Evolutionary conservation across 1,140 invertebrate genomes (phyloP), one percentile per base, ranked within the genome.

Genomic region (Drosophila tani): DNA sequence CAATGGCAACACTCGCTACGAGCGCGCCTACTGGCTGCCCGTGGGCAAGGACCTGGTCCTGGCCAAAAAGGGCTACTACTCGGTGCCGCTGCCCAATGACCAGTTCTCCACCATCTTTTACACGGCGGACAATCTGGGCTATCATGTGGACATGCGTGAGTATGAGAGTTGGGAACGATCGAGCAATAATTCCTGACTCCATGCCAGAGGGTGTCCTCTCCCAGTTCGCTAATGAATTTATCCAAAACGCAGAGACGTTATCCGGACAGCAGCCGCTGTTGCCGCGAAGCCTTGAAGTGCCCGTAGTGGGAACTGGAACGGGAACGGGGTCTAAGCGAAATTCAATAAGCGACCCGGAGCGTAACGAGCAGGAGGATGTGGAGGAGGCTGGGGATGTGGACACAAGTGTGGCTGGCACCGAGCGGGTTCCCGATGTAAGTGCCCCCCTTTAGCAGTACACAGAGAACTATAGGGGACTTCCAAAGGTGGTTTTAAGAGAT

Each of bases 1-100:
- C 57, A 91, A 92, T 43, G 91, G 91, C n/a, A 80, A 91, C 14
- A 79, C 84, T 0, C 86, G 91, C n/a, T 92, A 91, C 15, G 91
- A 92, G 41, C 91, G 91, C 40, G 82, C 81, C 45, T 92, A 82
- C 45, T 92, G 91, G 86, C 43, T 84, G 59, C 91, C 86, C 8
- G 64, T 82, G 19, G 91, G 91, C 32, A 73, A 84, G 45, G 50
- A 65, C 4, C 41, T 65, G 1, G 71, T 92, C 6, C 56, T 92
- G 29, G 91, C 86, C 19, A 84, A 91, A 8, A 81, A 67, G 15
- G 91, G 91, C 3, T 92, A 60, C 68, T 92, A 88, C 27, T 92
- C 91, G 17, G 60, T 91, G 35, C 91, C 91, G 1, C 40, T 92
- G 58, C 74, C 83, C 5, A 75, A 85, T 35, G 43, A 51, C 0